These are phyloP conservation scores for Macaca fascicularis DNA, from an alignment of 2,113 vertebrate genomes.

Conservation along the genomic window DNA sequence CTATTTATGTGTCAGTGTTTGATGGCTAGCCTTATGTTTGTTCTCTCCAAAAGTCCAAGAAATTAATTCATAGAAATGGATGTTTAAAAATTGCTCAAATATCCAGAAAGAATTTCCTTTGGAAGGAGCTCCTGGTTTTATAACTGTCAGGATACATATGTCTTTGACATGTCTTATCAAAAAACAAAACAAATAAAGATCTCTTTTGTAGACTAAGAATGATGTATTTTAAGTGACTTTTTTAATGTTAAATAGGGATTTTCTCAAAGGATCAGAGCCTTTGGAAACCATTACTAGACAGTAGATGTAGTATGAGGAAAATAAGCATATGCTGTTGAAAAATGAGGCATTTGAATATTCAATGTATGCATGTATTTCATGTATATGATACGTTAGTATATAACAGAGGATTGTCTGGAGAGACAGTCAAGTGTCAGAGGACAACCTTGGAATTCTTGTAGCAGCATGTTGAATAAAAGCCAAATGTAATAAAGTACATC, in stretches of 20 bases:
- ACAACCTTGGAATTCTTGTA: constrained; percentile 56
- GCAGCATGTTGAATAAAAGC: constrained; percentile 55
- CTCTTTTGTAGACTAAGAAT: not conserved
- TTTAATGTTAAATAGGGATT: not conserved
- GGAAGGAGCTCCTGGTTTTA: not conserved
- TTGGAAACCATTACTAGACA: not conserved
- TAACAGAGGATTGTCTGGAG: not conserved
- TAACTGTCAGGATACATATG: not conserved
- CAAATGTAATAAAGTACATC: constrained; percentile 68
- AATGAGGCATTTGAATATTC: not conserved
- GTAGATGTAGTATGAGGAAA: not conserved
- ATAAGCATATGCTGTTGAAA: not conserved
- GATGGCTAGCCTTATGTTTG: not conserved
- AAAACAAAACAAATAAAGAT: not conserved
- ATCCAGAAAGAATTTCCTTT: not conserved
- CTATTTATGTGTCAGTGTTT: not conserved
- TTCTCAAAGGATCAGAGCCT: not conserved
- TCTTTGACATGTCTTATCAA: not conserved
- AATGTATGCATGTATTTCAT: not conserved
- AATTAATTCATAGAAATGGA: not conserved
- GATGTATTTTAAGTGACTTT: not conserved
- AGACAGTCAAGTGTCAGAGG: not conserved
- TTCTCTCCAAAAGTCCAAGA: not conserved
- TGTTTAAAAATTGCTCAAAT: constrained; percentile 6
- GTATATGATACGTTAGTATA: not conserved